Evolutionary conservation across 2,113 vertebrate species (phyloP), one percentile per base, ranked within the genome.

Genomic region (Thoracochromis brauschi): DNA sequence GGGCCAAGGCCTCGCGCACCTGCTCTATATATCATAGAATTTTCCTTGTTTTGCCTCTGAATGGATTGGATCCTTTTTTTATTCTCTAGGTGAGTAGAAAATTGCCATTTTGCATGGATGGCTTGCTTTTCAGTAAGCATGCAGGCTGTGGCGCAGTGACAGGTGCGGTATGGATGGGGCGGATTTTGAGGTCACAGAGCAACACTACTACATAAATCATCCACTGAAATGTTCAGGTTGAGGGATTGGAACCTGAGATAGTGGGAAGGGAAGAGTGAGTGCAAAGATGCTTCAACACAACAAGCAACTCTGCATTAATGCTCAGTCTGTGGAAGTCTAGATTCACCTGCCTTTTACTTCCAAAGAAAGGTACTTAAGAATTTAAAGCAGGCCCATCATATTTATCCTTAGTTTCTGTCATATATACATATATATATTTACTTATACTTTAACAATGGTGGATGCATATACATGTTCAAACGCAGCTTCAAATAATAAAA

Each of bases 71-170:
- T 87, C 78, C 83, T 86, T 80, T 83, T 83, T 75, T 79, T n/a
- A 60, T 94, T 89, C 90, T 91, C 89, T 86, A 78, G 89, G 88
- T 92, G 85, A 89, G 85, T 87, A 92, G 91, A 92, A 91, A 87
- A 92, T 92, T 92, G 89, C 91, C 88, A 90, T 92, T 93, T 93
- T 92, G 85, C 91, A 95, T 82, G 88, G 92, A 89, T 90, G 92
- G 84, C 87, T 94, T 82, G 92, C 63, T 95, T 93, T 94, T 90
- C 87, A 91, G 89, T 92, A 86, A 93, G 92, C 86, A 73, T 14
- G 82, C 81, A 83, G 86, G 83, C 90, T 82, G 88, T 42, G 81
- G 90, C 65, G 54, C 91, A 35, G 85, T 91, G 94, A 94, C 95
- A 93, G 94, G 92, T 94, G 92, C 88, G 83, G 89, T 90, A 92